Percentiles rank a stretch among this genome's conserved stretches.
These are phyloP conservation scores for Coregonus suidteri DNA, from an alignment of 2,797 vertebrate species.

Conservation along the genomic window DNA sequence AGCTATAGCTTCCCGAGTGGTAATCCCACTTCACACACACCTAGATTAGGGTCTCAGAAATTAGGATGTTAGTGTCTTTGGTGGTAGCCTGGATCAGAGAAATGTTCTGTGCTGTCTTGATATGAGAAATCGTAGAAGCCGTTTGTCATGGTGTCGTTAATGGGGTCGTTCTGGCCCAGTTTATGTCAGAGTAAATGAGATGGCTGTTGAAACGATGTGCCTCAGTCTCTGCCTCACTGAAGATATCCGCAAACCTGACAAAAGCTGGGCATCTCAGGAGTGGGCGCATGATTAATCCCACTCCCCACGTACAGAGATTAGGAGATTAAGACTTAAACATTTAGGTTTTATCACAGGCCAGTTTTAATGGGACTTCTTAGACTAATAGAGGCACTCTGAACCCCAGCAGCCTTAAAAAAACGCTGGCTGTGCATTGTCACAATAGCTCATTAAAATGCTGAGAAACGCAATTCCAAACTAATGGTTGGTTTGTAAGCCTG, in stretches of 20 bases:
- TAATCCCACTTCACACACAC: constrained; percentile 6
- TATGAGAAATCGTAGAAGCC: background rate
- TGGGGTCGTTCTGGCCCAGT: background rate
- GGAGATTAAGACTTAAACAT: background rate
- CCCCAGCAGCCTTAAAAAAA: background rate
- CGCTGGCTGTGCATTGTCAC: background rate
- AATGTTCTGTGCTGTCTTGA: background rate
- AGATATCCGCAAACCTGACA: background rate
- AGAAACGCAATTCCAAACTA: background rate
- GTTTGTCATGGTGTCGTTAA: background rate
- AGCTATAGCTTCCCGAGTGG: background rate
- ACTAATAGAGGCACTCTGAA: constrained; percentile 2
- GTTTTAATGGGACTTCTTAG: background rate
- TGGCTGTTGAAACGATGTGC: background rate
- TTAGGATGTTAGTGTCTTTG: constrained; percentile 3
- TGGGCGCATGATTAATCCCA: background rate
- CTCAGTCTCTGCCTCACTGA: background rate
- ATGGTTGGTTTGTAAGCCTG: background rate
- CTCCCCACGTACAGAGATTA: background rate
- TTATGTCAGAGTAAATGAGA: constrained; percentile 2
- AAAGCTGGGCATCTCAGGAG: background rate
- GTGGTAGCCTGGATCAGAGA: background rate
- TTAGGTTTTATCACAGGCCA: background rate
- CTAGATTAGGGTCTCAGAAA: background rate
- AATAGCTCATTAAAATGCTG: background rate